Percentiles rank a stretch among this genome's conserved stretches.
phyloP scores from a whole-genome alignment of 2,797 vertebrate genomes.

The Threskiornis aethiopicus region DNA sequence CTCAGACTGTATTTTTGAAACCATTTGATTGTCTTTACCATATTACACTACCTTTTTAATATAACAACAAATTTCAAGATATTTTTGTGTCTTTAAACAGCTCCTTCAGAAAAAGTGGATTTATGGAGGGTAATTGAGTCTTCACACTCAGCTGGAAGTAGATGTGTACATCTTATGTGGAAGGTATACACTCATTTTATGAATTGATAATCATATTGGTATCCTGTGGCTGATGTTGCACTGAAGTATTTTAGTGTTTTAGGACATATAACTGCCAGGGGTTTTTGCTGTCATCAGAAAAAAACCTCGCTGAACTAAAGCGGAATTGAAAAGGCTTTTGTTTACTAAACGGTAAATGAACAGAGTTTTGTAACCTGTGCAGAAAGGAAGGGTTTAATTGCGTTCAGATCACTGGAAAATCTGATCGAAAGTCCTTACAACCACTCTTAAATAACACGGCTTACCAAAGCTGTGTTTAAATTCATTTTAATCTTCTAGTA shows the following conservation, averaged over 20 bases:
- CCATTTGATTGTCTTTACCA: not conserved
- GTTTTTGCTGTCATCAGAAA: not conserved
- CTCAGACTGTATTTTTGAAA: not conserved
- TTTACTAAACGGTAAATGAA: not conserved
- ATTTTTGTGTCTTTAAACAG: conserved; percentile 40
- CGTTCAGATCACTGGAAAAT: not conserved
- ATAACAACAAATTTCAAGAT: not conserved
- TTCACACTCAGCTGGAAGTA: not conserved
- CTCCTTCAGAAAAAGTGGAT: conserved; percentile 62
- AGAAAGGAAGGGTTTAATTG: not conserved
- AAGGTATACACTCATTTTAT: conserved; percentile 58
- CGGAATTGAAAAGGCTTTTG: not conserved
- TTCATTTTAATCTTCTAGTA: not conserved
- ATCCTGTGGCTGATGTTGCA: not conserved
- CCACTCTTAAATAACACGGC: not conserved
- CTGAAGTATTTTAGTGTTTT: not conserved
- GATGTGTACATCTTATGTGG: conserved; percentile 71
- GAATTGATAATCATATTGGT: not conserved
- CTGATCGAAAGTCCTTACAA: not conserved
- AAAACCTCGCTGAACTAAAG: not conserved
- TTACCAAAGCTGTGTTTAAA: not conserved
- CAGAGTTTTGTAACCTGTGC: not conserved
- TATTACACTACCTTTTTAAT: not conserved
- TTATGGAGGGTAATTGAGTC: conserved; percentile 75
- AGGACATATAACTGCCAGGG: not conserved